A percentile compares a stretch with the other conserved stretches of the same genome.
Evolutionary conservation across 2,888 invertebrate species (phyloP).

Genomic region (Eupsilia transversa): DNA sequence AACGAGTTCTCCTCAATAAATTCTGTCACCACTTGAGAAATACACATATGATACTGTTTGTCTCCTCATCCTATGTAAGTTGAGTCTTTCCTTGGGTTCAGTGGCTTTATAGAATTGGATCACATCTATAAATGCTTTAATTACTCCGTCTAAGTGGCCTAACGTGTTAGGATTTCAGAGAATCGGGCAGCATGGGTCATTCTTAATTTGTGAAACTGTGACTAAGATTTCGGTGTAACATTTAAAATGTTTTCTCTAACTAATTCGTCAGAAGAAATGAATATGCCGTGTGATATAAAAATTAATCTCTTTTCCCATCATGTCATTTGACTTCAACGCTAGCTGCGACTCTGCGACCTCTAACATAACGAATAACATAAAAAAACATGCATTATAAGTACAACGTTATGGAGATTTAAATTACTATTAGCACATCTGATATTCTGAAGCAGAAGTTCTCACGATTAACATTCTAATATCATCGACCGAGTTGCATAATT

Average conservation of each 20-base stretch:
- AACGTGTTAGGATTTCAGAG: slow-evolving; percentile 57
- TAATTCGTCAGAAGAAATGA: neutral
- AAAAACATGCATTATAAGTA: slow-evolving; percentile 31
- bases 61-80: slow-evolving; percentile 11
- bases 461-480: slow-evolving; percentile 50
- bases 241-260: slow-evolving; percentile 12
- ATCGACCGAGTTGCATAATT: slow-evolving; percentile 34
- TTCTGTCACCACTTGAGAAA: slow-evolving; percentile 12
- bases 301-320: slow-evolving; percentile 21
- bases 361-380: slow-evolving; percentile 24
- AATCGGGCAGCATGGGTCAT: slow-evolving; percentile 44
- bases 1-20: slow-evolving; percentile 37
- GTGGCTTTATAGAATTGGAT: slow-evolving; percentile 24
- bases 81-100: slow-evolving; percentile 20
- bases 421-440: slow-evolving; percentile 20
- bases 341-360: slow-evolving; percentile 22
- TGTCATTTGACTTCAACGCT: slow-evolving; percentile 24
- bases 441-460: slow-evolving; percentile 40
- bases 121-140: slow-evolving; percentile 46
- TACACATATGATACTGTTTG: slow-evolving; percentile 28
- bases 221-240: slow-evolving; percentile 48
- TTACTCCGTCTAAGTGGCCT: slow-evolving; percentile 45
- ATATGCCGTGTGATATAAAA: neutral
- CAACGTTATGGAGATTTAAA: slow-evolving; percentile 36
- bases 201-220: slow-evolving; percentile 39